phyloP scores from a whole-genome alignment of 1,140 invertebrate genomes.

The Drosophila obscura region DNA sequence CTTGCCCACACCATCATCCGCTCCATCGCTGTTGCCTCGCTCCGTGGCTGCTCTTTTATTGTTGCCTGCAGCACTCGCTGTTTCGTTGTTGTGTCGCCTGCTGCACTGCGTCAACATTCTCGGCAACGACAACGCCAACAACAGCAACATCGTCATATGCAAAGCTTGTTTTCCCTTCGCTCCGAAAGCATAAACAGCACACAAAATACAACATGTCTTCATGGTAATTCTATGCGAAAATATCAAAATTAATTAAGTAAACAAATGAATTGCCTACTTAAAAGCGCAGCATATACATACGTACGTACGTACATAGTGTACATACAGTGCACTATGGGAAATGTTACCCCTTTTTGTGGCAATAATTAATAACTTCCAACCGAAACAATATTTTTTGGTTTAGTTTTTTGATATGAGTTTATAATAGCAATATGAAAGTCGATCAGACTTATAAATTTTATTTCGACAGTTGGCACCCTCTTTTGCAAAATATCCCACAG shows the following conservation, averaged over 20 bases:
- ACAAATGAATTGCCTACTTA: constrained; percentile 9
- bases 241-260: constrained; percentile 48
- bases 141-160: constrained; percentile 27
- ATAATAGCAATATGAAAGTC: too few relatives aligned
- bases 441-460: too few relatives aligned
- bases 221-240: constrained; percentile 11
- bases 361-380: too few relatives aligned
- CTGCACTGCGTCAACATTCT: constrained; percentile 45
- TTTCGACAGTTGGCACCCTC: too few relatives aligned
- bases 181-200: constrained; percentile 33
- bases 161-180: constrained; percentile 38
- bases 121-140: constrained; percentile 16
- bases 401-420: too few relatives aligned
- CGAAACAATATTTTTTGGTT: too few relatives aligned
- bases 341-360: too few relatives aligned
- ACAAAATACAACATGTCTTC: constrained; percentile 22
- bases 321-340: too few relatives aligned
- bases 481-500: too few relatives aligned
- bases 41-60: constrained; percentile 46
- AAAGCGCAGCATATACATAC: not conserved
- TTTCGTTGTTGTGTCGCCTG: constrained; percentile 14
- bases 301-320: too few relatives aligned
- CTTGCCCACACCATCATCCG: constrained; percentile 25
- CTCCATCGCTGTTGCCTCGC: constrained; percentile 12
- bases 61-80: constrained; percentile 52